Evolutionary conservation across 1,140 invertebrate species (phyloP).

Genomic region (Anastatus disparis): DNA sequence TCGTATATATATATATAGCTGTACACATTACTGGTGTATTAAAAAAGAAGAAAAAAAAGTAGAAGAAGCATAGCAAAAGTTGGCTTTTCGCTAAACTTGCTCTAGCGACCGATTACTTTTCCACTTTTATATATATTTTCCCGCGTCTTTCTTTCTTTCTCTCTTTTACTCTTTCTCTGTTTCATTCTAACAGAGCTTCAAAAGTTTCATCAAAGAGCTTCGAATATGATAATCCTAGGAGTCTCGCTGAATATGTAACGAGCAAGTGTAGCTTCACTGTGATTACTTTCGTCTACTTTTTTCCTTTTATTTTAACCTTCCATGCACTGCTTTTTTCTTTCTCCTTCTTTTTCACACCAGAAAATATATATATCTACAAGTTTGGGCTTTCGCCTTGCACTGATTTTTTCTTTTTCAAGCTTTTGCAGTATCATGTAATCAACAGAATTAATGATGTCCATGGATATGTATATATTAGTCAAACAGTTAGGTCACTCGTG

Average conservation of each 20-base stretch:
- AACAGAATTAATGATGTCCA: constrained; percentile 17
- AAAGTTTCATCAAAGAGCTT: constrained; percentile 58
- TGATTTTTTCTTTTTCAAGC: background rate
- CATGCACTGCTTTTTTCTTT: constrained; percentile 39
- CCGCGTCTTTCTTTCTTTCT: background rate
- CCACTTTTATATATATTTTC: constrained; percentile 51
- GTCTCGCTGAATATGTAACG: constrained; percentile 64
- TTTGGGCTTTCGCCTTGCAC: background rate
- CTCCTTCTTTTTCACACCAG: constrained; percentile 38
- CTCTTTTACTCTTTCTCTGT: background rate
- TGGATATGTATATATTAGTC: background rate
- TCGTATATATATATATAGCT: too few species aligned
- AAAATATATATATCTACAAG: too few species aligned
- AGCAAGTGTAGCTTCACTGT: constrained; percentile 50
- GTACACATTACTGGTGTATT: too few species aligned
- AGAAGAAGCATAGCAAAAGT: too few species aligned
- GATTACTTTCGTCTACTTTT: constrained; percentile 50
- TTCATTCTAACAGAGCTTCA: too few species aligned
- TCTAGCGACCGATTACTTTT: constrained; percentile 43
- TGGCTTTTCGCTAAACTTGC: constrained; percentile 6
- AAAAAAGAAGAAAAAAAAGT: too few species aligned
- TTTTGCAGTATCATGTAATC: background rate
- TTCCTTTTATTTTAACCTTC: background rate
- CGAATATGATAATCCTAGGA: constrained; percentile 63
- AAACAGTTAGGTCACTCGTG: too few species aligned